These are phyloP conservation scores for Lichenostomus cassidix DNA, from an alignment of 2,113 vertebrate genomes.

Conservation along the genomic window DNA sequence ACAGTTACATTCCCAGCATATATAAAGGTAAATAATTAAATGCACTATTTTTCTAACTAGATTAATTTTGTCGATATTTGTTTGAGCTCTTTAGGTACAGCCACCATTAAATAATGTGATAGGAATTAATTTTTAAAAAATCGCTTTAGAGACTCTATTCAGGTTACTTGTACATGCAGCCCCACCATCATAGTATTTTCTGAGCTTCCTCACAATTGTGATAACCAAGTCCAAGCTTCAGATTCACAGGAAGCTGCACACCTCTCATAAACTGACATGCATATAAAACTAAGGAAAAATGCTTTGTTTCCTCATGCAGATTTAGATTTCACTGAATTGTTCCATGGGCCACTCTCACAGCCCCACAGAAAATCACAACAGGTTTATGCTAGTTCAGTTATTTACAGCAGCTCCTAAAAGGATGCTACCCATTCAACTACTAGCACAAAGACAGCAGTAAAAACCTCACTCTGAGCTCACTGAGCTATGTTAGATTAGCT, in stretches of 20 bases:
- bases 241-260: neutral
- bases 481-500: neutral
- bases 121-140: neutral
- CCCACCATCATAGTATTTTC: neutral
- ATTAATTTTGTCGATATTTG: neutral
- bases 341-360: rapidly evolving
- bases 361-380: neutral
- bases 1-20: neutral
- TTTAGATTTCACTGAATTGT: neutral
- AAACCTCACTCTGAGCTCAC: neutral
- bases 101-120: neutral
- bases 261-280: neutral
- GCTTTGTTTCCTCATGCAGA: neutral
- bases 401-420: neutral
- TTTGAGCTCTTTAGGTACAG: neutral
- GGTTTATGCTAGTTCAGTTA: neutral
- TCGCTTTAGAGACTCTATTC: neutral
- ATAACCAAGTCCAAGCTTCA: neutral
- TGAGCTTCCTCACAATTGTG: neutral
- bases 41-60: neutral
- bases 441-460: neutral
- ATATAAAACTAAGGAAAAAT: neutral
- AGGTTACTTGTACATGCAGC: rapidly evolving
- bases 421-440: neutral
- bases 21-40: conserved; percentile 16